These are phyloP conservation scores for Beris chalybata DNA, from an alignment of 2,888 invertebrate species.

Conservation along the genomic window DNA sequence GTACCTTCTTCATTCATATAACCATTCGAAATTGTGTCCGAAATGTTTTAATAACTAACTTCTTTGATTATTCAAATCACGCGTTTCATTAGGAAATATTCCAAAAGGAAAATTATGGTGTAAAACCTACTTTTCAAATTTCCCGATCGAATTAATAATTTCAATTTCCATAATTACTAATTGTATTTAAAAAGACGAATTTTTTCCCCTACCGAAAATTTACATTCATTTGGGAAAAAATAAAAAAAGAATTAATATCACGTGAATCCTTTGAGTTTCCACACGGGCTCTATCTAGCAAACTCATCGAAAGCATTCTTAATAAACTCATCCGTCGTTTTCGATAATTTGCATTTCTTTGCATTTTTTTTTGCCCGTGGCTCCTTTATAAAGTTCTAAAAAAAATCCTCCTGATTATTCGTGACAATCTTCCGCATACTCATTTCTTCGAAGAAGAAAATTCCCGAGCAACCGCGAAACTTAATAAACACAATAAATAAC, in stretches of 20 bases:
- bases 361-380: conserved; percentile 21
- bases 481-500: conserved; percentile 36
- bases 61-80: no score
- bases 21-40: no score
- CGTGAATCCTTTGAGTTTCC: conserved; percentile 15
- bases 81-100: no score
- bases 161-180: conserved; percentile 6
- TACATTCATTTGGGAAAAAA: neutral
- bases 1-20: no score
- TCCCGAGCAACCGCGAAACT: conserved; percentile 27
- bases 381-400: conserved; percentile 4
- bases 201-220: neutral
- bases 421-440: conserved; percentile 7
- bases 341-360: conserved; percentile 29
- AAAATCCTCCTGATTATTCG: neutral
- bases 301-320: conserved; percentile 1
- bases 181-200: neutral
- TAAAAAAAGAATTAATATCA: no score
- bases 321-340: neutral
- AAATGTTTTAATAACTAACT: no score
- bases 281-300: neutral
- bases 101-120: no score
- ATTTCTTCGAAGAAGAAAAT: conserved; percentile 5
- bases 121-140: neutral
- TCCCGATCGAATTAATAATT: neutral